phyloP scores from a whole-genome alignment of 2,888 invertebrate species.

The Xylocampa areola region DNA sequence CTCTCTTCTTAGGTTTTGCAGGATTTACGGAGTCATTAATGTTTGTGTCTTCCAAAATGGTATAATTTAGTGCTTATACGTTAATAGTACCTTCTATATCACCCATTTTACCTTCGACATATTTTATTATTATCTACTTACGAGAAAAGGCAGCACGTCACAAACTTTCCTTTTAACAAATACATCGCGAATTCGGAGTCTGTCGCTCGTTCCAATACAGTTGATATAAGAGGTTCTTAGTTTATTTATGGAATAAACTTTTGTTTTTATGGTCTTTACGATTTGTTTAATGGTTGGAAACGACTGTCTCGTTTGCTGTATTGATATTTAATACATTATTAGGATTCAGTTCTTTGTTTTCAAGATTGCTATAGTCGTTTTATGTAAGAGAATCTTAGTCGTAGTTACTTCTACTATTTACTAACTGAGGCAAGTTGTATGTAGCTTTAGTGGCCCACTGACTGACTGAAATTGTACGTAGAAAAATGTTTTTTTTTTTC shows the following conservation, averaged over 20 bases:
- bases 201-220: conserved; percentile 11
- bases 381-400: too few relatives aligned
- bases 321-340: neutral
- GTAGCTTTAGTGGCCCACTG: too few relatives aligned
- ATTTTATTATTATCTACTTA: neutral
- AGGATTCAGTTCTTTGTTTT: neutral
- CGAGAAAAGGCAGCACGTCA: conserved; percentile 4
- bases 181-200: conserved; percentile 19
- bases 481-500: too few relatives aligned
- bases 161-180: conserved; percentile 36
- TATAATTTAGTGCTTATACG: too few relatives aligned
- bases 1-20: too few relatives aligned
- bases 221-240: conserved; percentile 28
- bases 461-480: too few relatives aligned
- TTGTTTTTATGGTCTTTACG: conserved; percentile 27
- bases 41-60: too few relatives aligned
- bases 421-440: too few relatives aligned
- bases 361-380: too few relatives aligned
- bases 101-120: conserved; percentile 2
- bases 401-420: too few relatives aligned
- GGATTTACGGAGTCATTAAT: too few relatives aligned
- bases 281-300: conserved; percentile 18
- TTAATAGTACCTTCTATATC: neutral
- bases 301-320: conserved; percentile 3
- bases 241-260: conserved; percentile 35